Conservation (phyloP, 2,113 vertebrate species). For the Proterorhinus semilunaris region DNA sequence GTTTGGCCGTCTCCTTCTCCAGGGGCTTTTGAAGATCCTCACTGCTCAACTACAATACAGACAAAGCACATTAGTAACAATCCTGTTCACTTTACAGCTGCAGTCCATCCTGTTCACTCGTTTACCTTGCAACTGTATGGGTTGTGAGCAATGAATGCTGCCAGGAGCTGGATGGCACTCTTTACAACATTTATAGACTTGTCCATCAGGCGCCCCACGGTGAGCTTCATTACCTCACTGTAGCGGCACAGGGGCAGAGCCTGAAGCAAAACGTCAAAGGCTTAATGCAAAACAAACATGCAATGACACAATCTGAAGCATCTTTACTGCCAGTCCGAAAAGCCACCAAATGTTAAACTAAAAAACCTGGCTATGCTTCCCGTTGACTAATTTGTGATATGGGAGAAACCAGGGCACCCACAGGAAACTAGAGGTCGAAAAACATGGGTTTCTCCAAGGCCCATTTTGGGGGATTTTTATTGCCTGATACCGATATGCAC, state of each 20-base stretch:
- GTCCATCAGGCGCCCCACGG: conserved; percentile 90
- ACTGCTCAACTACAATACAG: conserved; percentile 81
- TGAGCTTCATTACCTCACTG: conserved; percentile 84
- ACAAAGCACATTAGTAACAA: not conserved
- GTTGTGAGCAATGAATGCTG: conserved; percentile 92
- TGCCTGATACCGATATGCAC: no score
- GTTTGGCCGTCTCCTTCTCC: conserved; percentile 85
- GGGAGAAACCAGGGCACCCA: no score
- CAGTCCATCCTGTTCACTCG: not conserved
- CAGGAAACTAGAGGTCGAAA: no score
- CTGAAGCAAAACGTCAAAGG: conserved; percentile 64
- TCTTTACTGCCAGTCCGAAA: no score
- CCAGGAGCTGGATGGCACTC: conserved; percentile 92
- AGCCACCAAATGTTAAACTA: no score
- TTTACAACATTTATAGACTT: conserved; percentile 90
- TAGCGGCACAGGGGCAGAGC: conserved; percentile 87
- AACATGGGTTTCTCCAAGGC: no score
- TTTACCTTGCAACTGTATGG: conserved; percentile 95
- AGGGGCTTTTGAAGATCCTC: conserved; percentile 83
- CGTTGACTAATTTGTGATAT: no score
- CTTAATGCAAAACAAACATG: not conserved
- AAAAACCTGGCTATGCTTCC: no score
- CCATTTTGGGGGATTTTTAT: no score
- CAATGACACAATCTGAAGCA: not conserved
- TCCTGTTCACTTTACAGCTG: not conserved